Evolutionary conservation across 2,113 vertebrate species (phyloP).

Genomic region (Apodemus sylvaticus): DNA sequence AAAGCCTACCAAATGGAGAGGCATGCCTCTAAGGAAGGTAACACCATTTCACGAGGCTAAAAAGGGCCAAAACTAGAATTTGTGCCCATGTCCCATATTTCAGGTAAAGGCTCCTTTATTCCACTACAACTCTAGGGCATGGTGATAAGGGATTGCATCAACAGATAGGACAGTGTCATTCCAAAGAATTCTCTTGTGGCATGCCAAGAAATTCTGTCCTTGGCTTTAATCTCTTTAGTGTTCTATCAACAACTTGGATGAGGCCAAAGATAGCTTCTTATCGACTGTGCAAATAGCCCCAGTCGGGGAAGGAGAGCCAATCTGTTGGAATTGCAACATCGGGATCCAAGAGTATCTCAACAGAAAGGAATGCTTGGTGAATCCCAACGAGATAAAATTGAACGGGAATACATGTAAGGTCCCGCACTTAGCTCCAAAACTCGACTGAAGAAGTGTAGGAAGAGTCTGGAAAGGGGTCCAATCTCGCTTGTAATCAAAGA

Average conservation of each 20-base stretch:
- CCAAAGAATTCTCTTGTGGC: neutral
- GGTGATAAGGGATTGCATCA: neutral
- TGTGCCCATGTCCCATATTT: neutral
- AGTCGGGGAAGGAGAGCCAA: slow-evolving; percentile 55
- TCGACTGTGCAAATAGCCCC: slow-evolving; percentile 71
- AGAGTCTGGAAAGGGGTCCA: slow-evolving; percentile 49
- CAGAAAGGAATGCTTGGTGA: slow-evolving; percentile 74
- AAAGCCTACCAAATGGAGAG: neutral
- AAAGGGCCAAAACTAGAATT: neutral
- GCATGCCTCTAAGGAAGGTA: neutral
- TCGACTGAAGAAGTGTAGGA: slow-evolving; percentile 65
- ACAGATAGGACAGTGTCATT: neutral
- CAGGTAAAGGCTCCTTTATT: neutral
- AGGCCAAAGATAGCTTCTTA: slow-evolving; percentile 78
- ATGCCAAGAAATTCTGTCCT: slow-evolving; percentile 62
- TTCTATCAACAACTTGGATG: slow-evolving; percentile 73
- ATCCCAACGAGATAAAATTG: slow-evolving; percentile 76
- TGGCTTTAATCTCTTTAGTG: slow-evolving; percentile 45
- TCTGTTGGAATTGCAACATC: slow-evolving; percentile 26
- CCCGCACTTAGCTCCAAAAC: slow-evolving; percentile 41
- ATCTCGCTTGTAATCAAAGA: slow-evolving; percentile 58
- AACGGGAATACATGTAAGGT: slow-evolving; percentile 61
- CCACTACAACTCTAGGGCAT: accelerated
- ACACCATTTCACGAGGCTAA: neutral
- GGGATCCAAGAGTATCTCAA: slow-evolving; percentile 76